phyloP scores from a whole-genome alignment of 64 coral and sea anemone genomes.

The Pachyseris speciosa region DNA sequence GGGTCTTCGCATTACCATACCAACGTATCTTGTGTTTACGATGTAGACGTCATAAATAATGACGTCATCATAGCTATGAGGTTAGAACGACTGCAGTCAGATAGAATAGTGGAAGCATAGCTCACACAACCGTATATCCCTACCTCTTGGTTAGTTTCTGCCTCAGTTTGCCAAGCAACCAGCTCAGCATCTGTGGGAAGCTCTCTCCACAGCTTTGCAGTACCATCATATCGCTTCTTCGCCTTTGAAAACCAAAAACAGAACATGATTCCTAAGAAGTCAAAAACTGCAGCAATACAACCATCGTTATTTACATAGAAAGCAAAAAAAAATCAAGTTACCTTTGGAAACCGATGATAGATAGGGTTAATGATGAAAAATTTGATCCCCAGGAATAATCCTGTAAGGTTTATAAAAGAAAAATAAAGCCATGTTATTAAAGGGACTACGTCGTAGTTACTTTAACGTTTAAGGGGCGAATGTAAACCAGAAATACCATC shows the following conservation, averaged over 20 bases:
- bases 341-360: conserved; percentile 88
- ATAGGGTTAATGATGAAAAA: conserved; percentile 77
- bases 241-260: conserved; percentile 25
- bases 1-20: too few relatives aligned
- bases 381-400: conserved; percentile 68
- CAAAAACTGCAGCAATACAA: too few relatives aligned
- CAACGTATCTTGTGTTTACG: too few relatives aligned
- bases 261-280: neutral
- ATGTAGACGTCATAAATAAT: neutral
- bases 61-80: neutral
- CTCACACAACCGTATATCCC: neutral
- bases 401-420: neutral
- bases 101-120: neutral
- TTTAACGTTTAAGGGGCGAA: too few relatives aligned
- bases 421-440: too few relatives aligned
- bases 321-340: conserved; percentile 14
- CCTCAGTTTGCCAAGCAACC: neutral
- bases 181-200: conserved; percentile 84
- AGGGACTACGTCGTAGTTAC: too few relatives aligned
- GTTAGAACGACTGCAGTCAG: neutral
- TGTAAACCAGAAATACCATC: too few relatives aligned
- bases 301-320: too few relatives aligned
- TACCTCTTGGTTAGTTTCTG: conserved; percentile 2
- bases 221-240: conserved; percentile 81
- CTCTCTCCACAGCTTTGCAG: conserved; percentile 76